phyloP scores from a whole-genome alignment of 2,888 invertebrate genomes.

The Stenoptilia bipunctidactyla region DNA sequence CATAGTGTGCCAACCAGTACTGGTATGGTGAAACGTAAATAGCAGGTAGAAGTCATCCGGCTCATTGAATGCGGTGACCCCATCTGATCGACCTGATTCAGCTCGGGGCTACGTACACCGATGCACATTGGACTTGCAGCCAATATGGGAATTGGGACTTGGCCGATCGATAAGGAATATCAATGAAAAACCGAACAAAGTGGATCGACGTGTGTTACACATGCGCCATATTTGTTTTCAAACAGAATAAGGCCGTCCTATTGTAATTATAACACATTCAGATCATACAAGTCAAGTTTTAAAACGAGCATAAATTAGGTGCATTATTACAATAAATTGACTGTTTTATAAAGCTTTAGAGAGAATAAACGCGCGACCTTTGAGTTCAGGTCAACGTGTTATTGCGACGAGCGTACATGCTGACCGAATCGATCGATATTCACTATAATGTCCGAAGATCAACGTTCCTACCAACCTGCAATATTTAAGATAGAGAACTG shows the following conservation, averaged over 20 bases:
- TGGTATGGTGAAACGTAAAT: conserved; percentile 64
- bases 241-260: no score
- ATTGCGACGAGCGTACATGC: conserved; percentile 35
- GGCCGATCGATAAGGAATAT: conserved; percentile 2
- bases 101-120: conserved; percentile 36
- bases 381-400: conserved; percentile 43
- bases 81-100: conserved; percentile 48
- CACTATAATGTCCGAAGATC: conserved; percentile 5
- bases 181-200: conserved; percentile 1
- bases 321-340: no score
- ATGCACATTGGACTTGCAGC: conserved; percentile 30
- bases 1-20: conserved; percentile 64
- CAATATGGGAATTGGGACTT: conserved; percentile 10
- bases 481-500: background rate
- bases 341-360: no score
- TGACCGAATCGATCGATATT: conserved; percentile 22
- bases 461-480: conserved; percentile 3
- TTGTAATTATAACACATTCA: no score
- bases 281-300: no score
- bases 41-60: conserved; percentile 66
- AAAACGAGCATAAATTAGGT: no score
- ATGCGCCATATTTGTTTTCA: background rate
- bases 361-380: conserved; percentile 37
- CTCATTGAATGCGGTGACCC: conserved; percentile 69
- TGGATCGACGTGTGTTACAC: background rate